A percentile compares a stretch with the other conserved stretches of the same genome.
Conservation (phyloP, 2,888 invertebrate species). For the Scaptomyza cyrtandrae region DNA sequence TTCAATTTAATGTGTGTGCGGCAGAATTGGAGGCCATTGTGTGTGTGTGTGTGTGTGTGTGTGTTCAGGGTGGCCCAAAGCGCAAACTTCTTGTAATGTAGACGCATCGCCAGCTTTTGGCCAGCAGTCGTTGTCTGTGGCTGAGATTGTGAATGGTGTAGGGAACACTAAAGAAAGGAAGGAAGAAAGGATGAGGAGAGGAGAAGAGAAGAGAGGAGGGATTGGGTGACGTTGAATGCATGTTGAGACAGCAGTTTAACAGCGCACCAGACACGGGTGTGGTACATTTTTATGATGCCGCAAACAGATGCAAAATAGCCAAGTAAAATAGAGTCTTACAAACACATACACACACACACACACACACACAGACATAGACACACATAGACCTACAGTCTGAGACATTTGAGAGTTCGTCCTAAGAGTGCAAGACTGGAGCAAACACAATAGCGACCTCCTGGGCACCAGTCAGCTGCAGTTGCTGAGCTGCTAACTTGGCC, state of each 20-base stretch:
- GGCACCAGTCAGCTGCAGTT: slow-evolving; percentile 66
- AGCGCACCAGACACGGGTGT: slow-evolving; percentile 72
- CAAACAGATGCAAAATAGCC: slow-evolving; percentile 78
- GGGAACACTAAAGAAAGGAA: neutral
- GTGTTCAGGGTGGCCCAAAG: slow-evolving; percentile 19
- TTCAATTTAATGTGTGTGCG: slow-evolving; percentile 63
- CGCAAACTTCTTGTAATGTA: slow-evolving; percentile 54
- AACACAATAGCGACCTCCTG: slow-evolving; percentile 71
- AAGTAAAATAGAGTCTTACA: slow-evolving; percentile 55
- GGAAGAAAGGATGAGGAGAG: neutral
- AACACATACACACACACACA: slow-evolving; percentile 13
- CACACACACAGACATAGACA: slow-evolving; percentile 1
- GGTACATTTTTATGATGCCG: slow-evolving; percentile 78
- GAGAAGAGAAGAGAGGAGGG: too few relatives aligned
- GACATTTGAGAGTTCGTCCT: slow-evolving; percentile 45
- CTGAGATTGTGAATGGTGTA: slow-evolving; percentile 46
- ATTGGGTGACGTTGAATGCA: slow-evolving; percentile 32
- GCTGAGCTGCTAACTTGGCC: slow-evolving; percentile 62
- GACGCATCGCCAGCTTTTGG: slow-evolving; percentile 40
- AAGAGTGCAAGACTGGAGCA: slow-evolving; percentile 26
- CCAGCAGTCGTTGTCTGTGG: slow-evolving; percentile 48
- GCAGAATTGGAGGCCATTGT: slow-evolving; percentile 49
- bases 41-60: slow-evolving; percentile 4
- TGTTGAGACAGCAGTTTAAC: slow-evolving; percentile 70
- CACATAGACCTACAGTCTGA: slow-evolving; percentile 26